Evolutionary conservation across 2,113 vertebrate genomes (phyloP).

Genomic region (Hypomesus transpacificus): DNA sequence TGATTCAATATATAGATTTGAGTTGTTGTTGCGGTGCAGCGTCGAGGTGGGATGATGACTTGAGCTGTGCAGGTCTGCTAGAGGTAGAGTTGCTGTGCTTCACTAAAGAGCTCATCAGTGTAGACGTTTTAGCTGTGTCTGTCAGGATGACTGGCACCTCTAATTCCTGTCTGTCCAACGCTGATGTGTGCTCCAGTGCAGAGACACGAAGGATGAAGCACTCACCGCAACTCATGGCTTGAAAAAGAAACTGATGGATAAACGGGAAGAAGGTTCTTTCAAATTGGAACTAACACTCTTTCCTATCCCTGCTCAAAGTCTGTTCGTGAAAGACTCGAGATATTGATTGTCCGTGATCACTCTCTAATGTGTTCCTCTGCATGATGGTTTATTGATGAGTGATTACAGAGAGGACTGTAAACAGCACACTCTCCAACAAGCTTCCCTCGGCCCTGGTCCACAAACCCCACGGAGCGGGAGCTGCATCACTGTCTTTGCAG

Average conservation of each 20-base stretch:
- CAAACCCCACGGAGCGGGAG: constrained; percentile 22
- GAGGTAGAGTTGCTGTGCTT: background rate
- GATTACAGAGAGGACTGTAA: background rate
- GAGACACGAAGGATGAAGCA: constrained; percentile 1
- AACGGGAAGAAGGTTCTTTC: background rate
- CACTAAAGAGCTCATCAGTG: constrained; percentile 15
- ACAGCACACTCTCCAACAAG: constrained; percentile 38
- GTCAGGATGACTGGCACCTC: constrained; percentile 59
- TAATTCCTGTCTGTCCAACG: constrained; percentile 58
- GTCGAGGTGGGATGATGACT: background rate
- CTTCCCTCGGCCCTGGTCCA: constrained; percentile 23
- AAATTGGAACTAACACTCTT: background rate
- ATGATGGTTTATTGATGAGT: constrained; percentile 10
- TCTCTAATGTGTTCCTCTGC: background rate
- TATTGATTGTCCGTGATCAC: background rate
- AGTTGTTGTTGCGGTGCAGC: constrained; percentile 11
- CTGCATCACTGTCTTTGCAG: constrained; percentile 36
- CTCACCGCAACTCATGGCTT: background rate
- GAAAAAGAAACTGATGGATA: background rate
- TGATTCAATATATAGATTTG: constrained; percentile 13
- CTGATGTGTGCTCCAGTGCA: constrained; percentile 40
- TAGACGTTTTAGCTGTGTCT: constrained; percentile 35
- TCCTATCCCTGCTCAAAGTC: background rate
- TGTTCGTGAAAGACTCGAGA: constrained; percentile 5
- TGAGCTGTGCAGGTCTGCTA: background rate